Evolutionary conservation across 37 sponge, comb jelly and placozoan species (phyloP).

Genomic region (Halichondria panicea): DNA sequence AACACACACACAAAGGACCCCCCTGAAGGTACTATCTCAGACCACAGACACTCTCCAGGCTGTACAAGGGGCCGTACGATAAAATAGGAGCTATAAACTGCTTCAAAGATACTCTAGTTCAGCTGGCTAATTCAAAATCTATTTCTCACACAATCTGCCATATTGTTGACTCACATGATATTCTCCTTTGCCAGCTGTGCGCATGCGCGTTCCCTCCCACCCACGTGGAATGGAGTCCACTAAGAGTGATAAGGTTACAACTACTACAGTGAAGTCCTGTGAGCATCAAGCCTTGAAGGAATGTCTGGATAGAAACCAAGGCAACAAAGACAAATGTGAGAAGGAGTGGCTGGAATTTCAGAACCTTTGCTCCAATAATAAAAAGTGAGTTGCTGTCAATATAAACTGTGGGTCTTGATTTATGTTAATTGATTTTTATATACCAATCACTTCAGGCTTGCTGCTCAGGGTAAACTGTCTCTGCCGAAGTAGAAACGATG

Average conservation of each 20-base stretch:
- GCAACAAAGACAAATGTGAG: slow-evolving; percentile 56
- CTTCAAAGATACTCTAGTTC: too few species aligned
- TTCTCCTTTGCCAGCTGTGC: neutral
- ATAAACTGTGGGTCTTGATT: neutral
- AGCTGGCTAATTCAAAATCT: slow-evolving; percentile 15
- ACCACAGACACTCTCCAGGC: too few species aligned
- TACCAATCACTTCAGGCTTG: slow-evolving; percentile 7
- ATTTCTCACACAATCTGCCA: slow-evolving; percentile 33
- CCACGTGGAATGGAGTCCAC: slow-evolving; percentile 17
- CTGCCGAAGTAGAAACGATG: slow-evolving; percentile 17
- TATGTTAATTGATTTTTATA: neutral
- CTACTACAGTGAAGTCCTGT: slow-evolving; percentile 3
- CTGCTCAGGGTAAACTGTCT: slow-evolving; percentile 25
- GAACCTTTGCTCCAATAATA: slow-evolving; percentile 33
- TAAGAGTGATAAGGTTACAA: neutral
- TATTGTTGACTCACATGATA: slow-evolving; percentile 59
- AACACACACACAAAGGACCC: too few species aligned
- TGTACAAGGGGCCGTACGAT: too few species aligned
- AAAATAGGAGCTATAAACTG: too few species aligned
- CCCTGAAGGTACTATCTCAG: too few species aligned
- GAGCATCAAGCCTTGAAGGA: slow-evolving; percentile 45
- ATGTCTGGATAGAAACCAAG: slow-evolving; percentile 46
- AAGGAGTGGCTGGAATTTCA: slow-evolving; percentile 65
- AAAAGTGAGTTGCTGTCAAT: slow-evolving; percentile 3
- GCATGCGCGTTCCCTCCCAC: slow-evolving; percentile 63